Percentiles rank a stretch among this genome's conserved stretches.
Conservation (phyloP, 2,113 vertebrate species). For the Hylia prasina region DNA sequence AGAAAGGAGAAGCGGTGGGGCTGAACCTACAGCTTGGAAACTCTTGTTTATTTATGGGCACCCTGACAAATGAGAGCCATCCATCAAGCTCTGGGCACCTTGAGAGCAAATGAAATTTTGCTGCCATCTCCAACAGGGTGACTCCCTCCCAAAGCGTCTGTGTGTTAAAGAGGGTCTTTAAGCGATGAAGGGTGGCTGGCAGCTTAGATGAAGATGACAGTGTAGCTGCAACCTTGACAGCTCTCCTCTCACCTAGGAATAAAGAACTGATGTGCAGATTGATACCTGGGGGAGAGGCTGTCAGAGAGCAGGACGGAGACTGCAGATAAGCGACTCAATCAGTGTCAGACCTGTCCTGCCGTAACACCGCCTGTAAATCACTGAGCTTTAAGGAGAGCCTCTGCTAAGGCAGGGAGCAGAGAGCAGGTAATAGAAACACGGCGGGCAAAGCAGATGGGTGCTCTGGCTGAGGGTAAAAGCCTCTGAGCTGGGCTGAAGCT, state of each 20-base stretch:
- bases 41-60: neutral
- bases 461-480: neutral
- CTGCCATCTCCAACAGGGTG: neutral
- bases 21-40: neutral
- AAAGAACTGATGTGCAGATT: conserved; percentile 58
- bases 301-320: conserved; percentile 37
- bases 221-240: conserved; percentile 54
- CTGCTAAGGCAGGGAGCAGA: neutral
- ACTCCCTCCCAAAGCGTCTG: neutral
- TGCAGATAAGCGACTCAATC: conserved; percentile 71
- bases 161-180: conserved; percentile 36
- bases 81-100: neutral
- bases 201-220: conserved; percentile 62
- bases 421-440: neutral
- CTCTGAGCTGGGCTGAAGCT: neutral
- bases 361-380: conserved; percentile 61
- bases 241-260: conserved; percentile 36
- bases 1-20: neutral
- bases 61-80: neutral
- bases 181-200: conserved; percentile 26
- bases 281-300: conserved; percentile 61
- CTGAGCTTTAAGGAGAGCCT: neutral
- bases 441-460: neutral
- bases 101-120: neutral
- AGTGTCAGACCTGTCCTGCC: conserved; percentile 66